Evolutionary conservation across 2,888 invertebrate species (phyloP), one percentile per base, ranked within the genome.

Genomic region (Trachelus stipa): DNA sequence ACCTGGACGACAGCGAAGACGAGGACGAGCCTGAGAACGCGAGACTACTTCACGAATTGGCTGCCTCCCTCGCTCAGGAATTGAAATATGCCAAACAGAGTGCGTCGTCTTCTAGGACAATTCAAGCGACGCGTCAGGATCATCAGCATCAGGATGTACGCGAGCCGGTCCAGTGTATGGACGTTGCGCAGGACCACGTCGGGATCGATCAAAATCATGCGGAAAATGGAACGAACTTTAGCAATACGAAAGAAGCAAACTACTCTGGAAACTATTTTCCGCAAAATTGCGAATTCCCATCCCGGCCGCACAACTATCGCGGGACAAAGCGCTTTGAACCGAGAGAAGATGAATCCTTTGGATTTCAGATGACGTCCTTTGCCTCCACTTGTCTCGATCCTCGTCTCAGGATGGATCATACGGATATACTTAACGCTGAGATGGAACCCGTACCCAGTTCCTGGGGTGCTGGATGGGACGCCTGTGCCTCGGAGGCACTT

Each of bases 381-480:
- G 74, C 73, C 12, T 73, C 76, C 34, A 34, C 73, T 12, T 40
- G 15, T n/a, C 69, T 74, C 34, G 68, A 77, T 68, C 37, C 77
- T 30, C 68, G 77, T 68, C 35, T 35, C 15, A 73, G 75, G 37
- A 71, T 78, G 4, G 69, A 37, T 34, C 31, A 31, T 31, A 34
- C 71, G 71, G 31, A 71, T 31, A 34, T 33, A 34, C 33, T 12
- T 33, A n/a, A 34, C n/a, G 11, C n/a, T 11, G 68, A 56, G 4
- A 12, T 74, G 56, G 73, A 73, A 69, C 37, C 76, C 11, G 76
- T 77, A 30, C 34, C 73, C 6, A 73, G 69, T 56, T 87, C 85
- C 9, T 90, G 90, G 90, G 79, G 81, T 31, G 82, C 86, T 34
- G 90, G 90, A 4, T 90, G 90, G 90, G 89, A 90, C 79, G 88